These are phyloP conservation scores for Timema podura DNA, from an alignment of 2,888 invertebrate genomes.

Conservation along the genomic window DNA sequence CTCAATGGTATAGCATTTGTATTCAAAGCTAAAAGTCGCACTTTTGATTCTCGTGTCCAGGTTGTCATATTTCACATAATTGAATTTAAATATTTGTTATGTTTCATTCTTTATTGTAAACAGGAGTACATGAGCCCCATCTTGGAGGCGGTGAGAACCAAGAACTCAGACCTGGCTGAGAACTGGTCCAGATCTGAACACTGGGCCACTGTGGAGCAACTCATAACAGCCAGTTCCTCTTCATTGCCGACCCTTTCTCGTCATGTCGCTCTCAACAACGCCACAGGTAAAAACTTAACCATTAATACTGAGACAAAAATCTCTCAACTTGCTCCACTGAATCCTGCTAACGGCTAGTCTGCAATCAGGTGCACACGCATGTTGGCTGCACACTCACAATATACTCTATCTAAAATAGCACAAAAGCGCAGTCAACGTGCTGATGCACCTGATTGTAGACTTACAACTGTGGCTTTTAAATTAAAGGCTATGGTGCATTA, in stretches of 20 bases:
- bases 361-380: too few relatives aligned
- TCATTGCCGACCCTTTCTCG: too few relatives aligned
- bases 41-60: neutral
- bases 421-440: too few relatives aligned
- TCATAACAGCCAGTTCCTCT: conserved; percentile 54
- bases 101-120: conserved; percentile 14
- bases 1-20: neutral
- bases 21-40: neutral
- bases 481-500: too few relatives aligned
- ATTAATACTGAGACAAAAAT: too few relatives aligned
- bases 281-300: too few relatives aligned
- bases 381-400: too few relatives aligned
- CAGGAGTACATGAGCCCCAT: conserved; percentile 70
- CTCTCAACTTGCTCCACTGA: too few relatives aligned
- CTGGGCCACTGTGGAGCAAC: conserved; percentile 81
- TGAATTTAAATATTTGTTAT: neutral
- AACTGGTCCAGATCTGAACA: conserved; percentile 79
- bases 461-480: too few relatives aligned
- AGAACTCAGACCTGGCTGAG: conserved; percentile 64
- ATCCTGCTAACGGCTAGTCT: too few relatives aligned
- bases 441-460: too few relatives aligned
- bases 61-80: neutral
- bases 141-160: conserved; percentile 68
- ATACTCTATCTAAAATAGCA: too few relatives aligned
- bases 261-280: neutral